Percentiles rank a stretch among this genome's conserved stretches.
Evolutionary conservation across 2,113 vertebrate species (phyloP).

Genomic region (Colius striatus): DNA sequence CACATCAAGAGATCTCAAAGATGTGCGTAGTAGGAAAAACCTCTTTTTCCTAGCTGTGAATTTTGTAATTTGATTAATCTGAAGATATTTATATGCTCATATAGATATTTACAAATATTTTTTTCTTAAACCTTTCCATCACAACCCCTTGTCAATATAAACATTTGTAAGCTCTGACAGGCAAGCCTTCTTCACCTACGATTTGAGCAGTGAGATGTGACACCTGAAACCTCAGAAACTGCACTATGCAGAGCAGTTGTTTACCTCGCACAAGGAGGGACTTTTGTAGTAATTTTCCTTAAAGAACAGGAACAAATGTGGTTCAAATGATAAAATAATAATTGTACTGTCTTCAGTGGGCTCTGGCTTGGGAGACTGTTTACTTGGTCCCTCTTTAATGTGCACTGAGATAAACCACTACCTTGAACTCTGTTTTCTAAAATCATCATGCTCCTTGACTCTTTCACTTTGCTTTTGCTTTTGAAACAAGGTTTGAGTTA

Average conservation of each 20-base stretch:
- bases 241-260: neutral
- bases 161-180: neutral
- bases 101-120: no score
- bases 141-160: neutral
- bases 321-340: neutral
- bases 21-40: neutral
- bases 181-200: neutral
- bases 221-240: neutral
- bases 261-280: neutral
- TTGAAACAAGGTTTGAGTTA: neutral
- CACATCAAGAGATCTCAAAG: neutral
- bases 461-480: neutral
- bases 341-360: neutral
- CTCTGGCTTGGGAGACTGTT: neutral
- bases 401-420: neutral
- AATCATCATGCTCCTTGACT: neutral
- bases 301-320: neutral
- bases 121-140: neutral
- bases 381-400: neutral
- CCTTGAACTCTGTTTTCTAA: neutral
- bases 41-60: neutral
- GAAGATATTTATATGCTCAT: neutral
- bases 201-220: neutral
- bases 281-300: neutral
- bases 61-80: neutral